phyloP scores from a whole-genome alignment of 1,140 invertebrate genomes.

The Caenorhabditis briggsae region DNA sequence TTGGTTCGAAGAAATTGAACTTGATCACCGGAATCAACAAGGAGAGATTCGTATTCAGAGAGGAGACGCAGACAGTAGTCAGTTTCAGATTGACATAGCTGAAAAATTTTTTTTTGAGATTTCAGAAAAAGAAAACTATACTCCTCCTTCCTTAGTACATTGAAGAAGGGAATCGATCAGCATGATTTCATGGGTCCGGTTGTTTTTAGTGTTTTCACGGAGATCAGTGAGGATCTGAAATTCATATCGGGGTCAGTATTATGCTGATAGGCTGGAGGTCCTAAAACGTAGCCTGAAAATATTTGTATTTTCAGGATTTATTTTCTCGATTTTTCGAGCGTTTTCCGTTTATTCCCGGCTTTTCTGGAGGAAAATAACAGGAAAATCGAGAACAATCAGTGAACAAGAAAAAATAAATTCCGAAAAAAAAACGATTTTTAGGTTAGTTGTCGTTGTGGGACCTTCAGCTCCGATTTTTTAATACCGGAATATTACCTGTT shows the following conservation, averaged over 20 bases:
- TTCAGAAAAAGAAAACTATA: neutral
- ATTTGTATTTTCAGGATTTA: too few relatives aligned
- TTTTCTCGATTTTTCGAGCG: too few relatives aligned
- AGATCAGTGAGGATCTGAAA: constrained; percentile 18
- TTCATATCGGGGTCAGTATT: neutral
- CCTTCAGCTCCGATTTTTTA: too few relatives aligned
- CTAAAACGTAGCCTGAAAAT: too few relatives aligned
- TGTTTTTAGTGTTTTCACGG: constrained; percentile 33
- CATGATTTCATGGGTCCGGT: constrained; percentile 32
- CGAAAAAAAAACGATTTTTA: too few relatives aligned
- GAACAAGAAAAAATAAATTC: too few relatives aligned
- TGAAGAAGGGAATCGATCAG: constrained; percentile 29
- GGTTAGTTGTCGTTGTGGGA: too few relatives aligned
- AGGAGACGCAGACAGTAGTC: neutral
- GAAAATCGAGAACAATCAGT: too few relatives aligned
- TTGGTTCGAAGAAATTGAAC: constrained; percentile 33
- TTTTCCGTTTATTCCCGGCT: too few relatives aligned
- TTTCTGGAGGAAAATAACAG: too few relatives aligned
- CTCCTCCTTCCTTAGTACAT: neutral
- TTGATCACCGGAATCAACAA: constrained; percentile 45
- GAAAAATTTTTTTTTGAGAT: neutral
- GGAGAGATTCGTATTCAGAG: constrained; percentile 26
- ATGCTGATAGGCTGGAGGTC: too few relatives aligned
- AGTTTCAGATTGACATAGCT: neutral
- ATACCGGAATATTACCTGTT: neutral